Percentiles rank a stretch among this genome's conserved stretches.
Conservation (phyloP, 2,888 invertebrate species). For the Azorinus chamasolen region DNA sequence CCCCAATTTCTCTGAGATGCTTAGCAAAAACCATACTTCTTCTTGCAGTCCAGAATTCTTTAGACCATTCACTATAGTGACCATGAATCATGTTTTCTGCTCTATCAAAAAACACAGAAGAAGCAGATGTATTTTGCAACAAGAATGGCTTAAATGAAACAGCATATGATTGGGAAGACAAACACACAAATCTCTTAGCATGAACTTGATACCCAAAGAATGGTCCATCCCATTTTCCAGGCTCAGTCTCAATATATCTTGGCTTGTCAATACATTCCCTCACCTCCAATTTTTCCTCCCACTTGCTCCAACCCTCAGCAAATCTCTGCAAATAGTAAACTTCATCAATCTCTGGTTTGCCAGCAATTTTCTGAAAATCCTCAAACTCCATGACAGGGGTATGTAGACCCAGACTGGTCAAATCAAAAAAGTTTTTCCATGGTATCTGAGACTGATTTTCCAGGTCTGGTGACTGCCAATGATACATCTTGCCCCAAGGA, state of each 20-base stretch:
- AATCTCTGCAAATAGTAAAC: constrained; percentile 95
- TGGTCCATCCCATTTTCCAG: constrained; percentile 86
- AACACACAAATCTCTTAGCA: constrained; percentile 90
- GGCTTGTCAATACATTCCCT: constrained; percentile 87
- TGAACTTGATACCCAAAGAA: constrained; percentile 93
- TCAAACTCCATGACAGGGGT: constrained; percentile 95
- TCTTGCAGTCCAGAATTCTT: constrained; percentile 83
- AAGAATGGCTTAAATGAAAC: constrained; percentile 88
- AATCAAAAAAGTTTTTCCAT: constrained; percentile 95
- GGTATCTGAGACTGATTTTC: constrained; percentile 89
- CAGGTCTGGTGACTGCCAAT: constrained; percentile 90
- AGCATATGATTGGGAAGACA: constrained; percentile 92
- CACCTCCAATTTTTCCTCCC: constrained; percentile 93
- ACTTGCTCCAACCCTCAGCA: constrained; percentile 94
- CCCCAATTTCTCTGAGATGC: constrained; percentile 90
- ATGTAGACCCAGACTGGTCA: constrained; percentile 92
- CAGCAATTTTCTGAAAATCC: constrained; percentile 90
- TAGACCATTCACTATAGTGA: constrained; percentile 90
- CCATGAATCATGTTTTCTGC: constrained; percentile 86
- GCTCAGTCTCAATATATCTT: constrained; percentile 78
- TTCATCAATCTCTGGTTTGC: constrained; percentile 90
- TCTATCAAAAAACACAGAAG: constrained; percentile 82
- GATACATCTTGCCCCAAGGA: constrained; percentile 96
- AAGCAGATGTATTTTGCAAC: constrained; percentile 84
- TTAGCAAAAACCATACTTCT: constrained; percentile 96